Evolutionary conservation across 2,113 vertebrate genomes (phyloP).

Genomic region (Phalacrocorax pelagicus): DNA sequence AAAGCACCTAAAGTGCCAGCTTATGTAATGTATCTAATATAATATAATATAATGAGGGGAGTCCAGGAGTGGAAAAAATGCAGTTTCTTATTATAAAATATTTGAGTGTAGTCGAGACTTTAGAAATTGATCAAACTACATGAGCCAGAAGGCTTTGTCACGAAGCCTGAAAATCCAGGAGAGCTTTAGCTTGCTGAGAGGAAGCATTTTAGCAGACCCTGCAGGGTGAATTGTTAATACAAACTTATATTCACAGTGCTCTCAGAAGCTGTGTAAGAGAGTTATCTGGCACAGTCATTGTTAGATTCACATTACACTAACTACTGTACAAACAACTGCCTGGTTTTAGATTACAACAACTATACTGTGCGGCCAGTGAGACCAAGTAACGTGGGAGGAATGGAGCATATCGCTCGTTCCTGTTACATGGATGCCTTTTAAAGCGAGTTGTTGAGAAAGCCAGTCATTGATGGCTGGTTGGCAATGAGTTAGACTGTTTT

Average conservation of each 20-base stretch:
- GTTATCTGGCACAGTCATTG: conserved; percentile 36
- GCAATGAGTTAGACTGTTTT: neutral
- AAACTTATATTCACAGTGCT: neutral
- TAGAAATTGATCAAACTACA: conserved; percentile 13
- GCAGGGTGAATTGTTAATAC: conserved; percentile 27
- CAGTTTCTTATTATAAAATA: conserved; percentile 45
- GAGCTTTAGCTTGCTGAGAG: conserved; percentile 12
- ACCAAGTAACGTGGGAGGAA: conserved; percentile 1
- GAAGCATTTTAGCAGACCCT: conserved; percentile 20
- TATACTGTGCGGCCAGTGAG: neutral
- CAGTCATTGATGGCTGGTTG: neutral
- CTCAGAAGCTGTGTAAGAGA: conserved; percentile 26
- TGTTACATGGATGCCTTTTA: conserved; percentile 26
- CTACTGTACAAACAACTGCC: conserved; percentile 53
- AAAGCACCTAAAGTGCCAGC: conserved; percentile 48
- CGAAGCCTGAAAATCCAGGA: conserved; percentile 29
- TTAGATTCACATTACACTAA: conserved; percentile 27
- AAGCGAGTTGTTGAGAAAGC: neutral
- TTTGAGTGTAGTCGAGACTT: conserved; percentile 15
- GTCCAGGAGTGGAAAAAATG: conserved; percentile 41
- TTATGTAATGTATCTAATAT: conserved; percentile 52
- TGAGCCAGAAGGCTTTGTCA: conserved; percentile 2
- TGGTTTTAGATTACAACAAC: conserved; percentile 32
- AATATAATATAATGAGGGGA: conserved; percentile 37
- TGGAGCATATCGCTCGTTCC: neutral